Percentiles rank a stretch among this genome's conserved stretches.
Evolutionary conservation across 2,113 vertebrate species (phyloP).

Genomic region (Steatornis caripensis): DNA sequence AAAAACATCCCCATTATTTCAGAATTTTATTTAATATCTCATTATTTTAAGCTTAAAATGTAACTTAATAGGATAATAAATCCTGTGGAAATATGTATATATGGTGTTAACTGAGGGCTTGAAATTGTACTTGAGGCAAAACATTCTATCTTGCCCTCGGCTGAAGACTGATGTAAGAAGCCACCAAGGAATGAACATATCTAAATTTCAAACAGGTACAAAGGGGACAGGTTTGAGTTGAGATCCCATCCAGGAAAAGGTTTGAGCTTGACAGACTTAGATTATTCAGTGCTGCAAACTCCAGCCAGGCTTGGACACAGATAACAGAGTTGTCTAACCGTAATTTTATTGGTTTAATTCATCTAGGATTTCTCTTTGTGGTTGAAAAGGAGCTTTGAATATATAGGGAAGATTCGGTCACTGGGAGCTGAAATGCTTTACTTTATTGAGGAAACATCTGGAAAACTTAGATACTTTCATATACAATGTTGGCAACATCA

Average conservation of each 20-base stretch:
- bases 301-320: constrained; percentile 17
- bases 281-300: background rate
- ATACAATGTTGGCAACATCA: constrained; percentile 3
- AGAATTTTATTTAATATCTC: background rate
- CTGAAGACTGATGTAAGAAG: background rate
- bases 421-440: background rate
- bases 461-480: constrained; percentile 41
- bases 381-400: constrained; percentile 5
- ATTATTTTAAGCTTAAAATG: background rate
- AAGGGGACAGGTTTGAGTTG: background rate
- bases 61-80: background rate
- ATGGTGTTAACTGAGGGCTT: background rate
- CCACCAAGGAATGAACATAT: background rate
- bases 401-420: background rate
- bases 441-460: constrained; percentile 64
- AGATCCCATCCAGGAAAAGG: background rate
- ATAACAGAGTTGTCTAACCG: background rate
- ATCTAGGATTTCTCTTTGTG: background rate
- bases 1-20: background rate
- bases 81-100: background rate
- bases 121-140: background rate
- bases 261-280: background rate
- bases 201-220: background rate
- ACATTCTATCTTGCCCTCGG: background rate
- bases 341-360: constrained; percentile 33